phyloP scores from a whole-genome alignment of 2,797 vertebrate species.

The Philypnodon macrostomus region DNA sequence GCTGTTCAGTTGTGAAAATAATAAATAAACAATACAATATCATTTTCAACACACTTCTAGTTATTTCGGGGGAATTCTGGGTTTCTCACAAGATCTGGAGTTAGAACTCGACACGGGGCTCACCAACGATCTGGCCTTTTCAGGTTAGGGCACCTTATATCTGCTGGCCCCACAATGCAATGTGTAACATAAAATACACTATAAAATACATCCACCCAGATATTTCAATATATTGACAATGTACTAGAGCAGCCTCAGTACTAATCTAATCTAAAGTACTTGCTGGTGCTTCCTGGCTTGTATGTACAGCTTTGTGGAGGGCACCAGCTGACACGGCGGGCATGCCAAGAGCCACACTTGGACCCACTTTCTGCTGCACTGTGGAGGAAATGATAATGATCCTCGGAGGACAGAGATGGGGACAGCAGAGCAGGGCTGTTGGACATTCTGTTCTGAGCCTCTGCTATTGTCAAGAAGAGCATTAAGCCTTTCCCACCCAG shows the following conservation, averaged over 20 bases:
- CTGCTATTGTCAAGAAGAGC: constrained; percentile 9
- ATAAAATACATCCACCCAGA: background rate
- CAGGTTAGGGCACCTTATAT: too few species aligned
- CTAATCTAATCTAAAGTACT: constrained; percentile 21
- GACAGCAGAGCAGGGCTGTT: constrained; percentile 17
- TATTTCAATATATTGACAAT: constrained; percentile 4
- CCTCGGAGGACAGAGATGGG: constrained; percentile 24
- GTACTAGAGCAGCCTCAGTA: constrained; percentile 9
- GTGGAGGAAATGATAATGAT: constrained; percentile 32
- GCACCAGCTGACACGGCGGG: constrained; percentile 27
- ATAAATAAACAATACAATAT: too few species aligned
- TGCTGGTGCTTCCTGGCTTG: constrained; percentile 23
- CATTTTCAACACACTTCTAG: too few species aligned
- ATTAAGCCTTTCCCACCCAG: constrained; percentile 20
- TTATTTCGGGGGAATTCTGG: too few species aligned
- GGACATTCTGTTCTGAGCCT: constrained; percentile 14
- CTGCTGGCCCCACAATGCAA: too few species aligned
- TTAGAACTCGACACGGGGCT: too few species aligned
- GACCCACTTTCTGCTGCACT: constrained; percentile 12
- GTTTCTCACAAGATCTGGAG: too few species aligned
- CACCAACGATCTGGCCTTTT: too few species aligned
- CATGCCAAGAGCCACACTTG: constrained; percentile 27
- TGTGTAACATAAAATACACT: too few species aligned
- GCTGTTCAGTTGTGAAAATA: too few species aligned
- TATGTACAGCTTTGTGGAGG: constrained; percentile 24